Evolutionary conservation across 2,797 vertebrate species (phyloP), one percentile per base, ranked within the genome.

Genomic region (Xerus rutilus): DNA sequence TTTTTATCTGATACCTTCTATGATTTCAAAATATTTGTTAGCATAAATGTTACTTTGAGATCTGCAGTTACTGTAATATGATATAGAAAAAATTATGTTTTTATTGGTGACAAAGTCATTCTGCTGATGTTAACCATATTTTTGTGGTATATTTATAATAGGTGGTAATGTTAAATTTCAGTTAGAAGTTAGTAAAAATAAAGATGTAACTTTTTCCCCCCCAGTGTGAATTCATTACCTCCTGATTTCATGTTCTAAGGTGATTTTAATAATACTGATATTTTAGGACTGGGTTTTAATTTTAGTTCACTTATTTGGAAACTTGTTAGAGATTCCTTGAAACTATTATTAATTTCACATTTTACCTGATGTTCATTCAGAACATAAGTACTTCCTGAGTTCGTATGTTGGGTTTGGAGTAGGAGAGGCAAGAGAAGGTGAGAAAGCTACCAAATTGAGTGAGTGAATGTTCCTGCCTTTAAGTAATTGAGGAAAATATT

Each of bases 221-320:
- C 28, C 32, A 12, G 17, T 0, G 13, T 76, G 39, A 88, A 21
- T 57, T 91, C 11, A 59, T 86, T 49, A n/a, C 69, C 35, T 84
- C 57, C n/a, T 0, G 4, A 78, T 65, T 90, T 89, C 21, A 21
- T 83, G 21, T 86, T 93, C 45, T 86, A 67, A 86, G 28, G 9
- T 65, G 86, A 86, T 65, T 65, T 87, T 77, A 72, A 8, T 59
- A 32, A 45, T 49, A 64, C 45, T 74, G 10, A 59, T 52, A 79
- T 62, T 94, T 30, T 77, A 76, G 67, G 52, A 65, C 54, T 57
- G 54, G 20, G 54, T 57, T 95, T 92, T 93, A 83, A 59, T 93
- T 94, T 91, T 59, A n/a, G 28, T 87, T 93, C 79, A 54, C 21
- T 95, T 91, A 52, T 32, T 59, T 93, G 62, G 72, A 91, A 93